Evolutionary conservation across 2,888 invertebrate genomes (phyloP).

Genomic region (Lepidonotus clava): DNA sequence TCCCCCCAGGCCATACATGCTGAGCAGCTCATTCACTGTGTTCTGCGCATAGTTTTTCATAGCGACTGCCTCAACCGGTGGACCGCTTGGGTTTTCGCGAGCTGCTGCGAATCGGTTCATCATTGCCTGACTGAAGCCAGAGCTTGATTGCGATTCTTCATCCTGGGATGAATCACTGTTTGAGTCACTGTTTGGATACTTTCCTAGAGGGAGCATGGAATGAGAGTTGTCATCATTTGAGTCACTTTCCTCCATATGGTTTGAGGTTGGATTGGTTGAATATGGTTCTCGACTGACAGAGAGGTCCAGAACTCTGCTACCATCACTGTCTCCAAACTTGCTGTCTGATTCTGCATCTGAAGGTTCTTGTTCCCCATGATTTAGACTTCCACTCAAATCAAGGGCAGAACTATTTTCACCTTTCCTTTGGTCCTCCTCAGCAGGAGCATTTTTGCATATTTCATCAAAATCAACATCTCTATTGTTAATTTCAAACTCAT

Average conservation of each 20-base stretch:
- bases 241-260: neutral
- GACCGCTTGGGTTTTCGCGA: neutral
- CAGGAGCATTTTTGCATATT: slow-evolving; percentile 54
- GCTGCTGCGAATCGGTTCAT: neutral
- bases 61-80: slow-evolving; percentile 82
- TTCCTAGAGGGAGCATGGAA: neutral
- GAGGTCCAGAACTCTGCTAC: slow-evolving; percentile 2
- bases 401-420: neutral
- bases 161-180: slow-evolving; percentile 23
- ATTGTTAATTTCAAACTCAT: slow-evolving; percentile 72
- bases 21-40: slow-evolving; percentile 89
- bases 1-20: slow-evolving; percentile 89
- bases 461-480: slow-evolving; percentile 69
- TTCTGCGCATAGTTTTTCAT: slow-evolving; percentile 89
- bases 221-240: slow-evolving; percentile 20
- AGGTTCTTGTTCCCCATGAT: neutral
- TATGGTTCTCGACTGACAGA: neutral
- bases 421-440: slow-evolving; percentile 57
- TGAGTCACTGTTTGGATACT: slow-evolving; percentile 14
- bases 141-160: neutral
- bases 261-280: neutral
- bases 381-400: neutral
- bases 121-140: neutral
- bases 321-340: neutral
- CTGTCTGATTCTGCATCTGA: neutral